A percentile compares a stretch with the other conserved stretches of the same genome.
These are phyloP conservation scores for Tachysurus vachellii DNA, from an alignment of 2,113 vertebrate species.

Conservation along the genomic window DNA sequence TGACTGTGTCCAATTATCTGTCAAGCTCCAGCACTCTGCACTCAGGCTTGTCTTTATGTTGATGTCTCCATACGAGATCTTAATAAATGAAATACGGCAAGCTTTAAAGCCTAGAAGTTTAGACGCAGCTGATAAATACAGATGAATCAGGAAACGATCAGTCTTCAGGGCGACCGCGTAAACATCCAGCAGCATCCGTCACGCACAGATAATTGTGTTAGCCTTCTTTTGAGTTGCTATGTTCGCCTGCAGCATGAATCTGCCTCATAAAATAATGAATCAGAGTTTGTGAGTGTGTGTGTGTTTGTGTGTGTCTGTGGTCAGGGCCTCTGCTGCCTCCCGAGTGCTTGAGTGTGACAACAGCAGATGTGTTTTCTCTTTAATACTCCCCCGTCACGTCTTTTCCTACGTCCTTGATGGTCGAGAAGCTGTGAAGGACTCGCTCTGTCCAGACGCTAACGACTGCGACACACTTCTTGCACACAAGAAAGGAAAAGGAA, in stretches of 20 bases:
- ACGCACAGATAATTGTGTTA: slow-evolving; percentile 66
- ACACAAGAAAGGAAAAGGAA: neutral
- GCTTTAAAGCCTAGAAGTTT: slow-evolving; percentile 7
- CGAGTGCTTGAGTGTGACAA: slow-evolving; percentile 36
- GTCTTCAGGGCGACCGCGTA: slow-evolving; percentile 53
- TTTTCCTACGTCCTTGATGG: slow-evolving; percentile 46
- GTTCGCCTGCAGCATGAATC: slow-evolving; percentile 52
- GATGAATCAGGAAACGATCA: slow-evolving; percentile 60
- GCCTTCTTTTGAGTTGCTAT: slow-evolving; percentile 53
- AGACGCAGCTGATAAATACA: slow-evolving; percentile 59
- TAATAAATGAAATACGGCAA: slow-evolving; percentile 33
- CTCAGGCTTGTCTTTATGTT: neutral
- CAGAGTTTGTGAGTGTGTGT: slow-evolving; percentile 54
- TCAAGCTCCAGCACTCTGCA: neutral
- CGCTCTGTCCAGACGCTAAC: slow-evolving; percentile 47
- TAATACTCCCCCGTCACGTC: slow-evolving; percentile 39
- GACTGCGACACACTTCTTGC: slow-evolving; percentile 1
- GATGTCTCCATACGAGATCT: slow-evolving; percentile 24
- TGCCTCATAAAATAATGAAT: slow-evolving; percentile 58
- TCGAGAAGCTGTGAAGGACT: slow-evolving; percentile 47
- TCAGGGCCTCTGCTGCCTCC: slow-evolving; percentile 18
- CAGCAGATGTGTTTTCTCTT: slow-evolving; percentile 58
- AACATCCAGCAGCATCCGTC: slow-evolving; percentile 66
- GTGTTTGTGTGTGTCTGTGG: slow-evolving; percentile 3
- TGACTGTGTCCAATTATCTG: slow-evolving; percentile 43